Conservation (phyloP, 2,113 vertebrate genomes). For the Ia io region DNA sequence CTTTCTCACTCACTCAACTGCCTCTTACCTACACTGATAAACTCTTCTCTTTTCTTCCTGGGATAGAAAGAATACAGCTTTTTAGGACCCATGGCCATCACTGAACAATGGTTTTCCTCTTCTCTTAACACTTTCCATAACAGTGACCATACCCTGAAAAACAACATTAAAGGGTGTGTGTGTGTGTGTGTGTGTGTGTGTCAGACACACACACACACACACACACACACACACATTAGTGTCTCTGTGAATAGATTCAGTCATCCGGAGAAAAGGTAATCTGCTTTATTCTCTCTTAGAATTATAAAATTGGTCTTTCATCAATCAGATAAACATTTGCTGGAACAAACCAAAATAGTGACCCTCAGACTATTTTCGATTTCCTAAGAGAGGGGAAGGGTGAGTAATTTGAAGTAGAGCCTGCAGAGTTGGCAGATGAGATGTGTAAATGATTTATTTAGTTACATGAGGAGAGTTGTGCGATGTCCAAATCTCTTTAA, state of each 20-base stretch:
- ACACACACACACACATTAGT: too few species aligned
- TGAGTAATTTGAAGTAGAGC: not conserved
- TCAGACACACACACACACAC: too few species aligned
- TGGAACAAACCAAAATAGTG: not conserved
- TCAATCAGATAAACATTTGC: not conserved
- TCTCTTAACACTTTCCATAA: not conserved
- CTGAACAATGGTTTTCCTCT: not conserved
- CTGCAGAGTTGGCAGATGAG: not conserved
- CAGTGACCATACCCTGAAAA: not conserved
- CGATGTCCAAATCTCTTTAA: not conserved
- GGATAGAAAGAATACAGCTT: not conserved
- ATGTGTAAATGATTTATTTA: not conserved
- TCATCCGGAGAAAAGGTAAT: not conserved
- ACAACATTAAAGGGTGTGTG: not conserved
- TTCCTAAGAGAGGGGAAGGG: not conserved
- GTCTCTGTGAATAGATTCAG: not conserved
- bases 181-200: rapidly evolving
- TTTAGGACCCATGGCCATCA: not conserved
- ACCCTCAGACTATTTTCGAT: not conserved
- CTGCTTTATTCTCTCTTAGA: not conserved
- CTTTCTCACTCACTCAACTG: not conserved
- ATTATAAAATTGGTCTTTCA: not conserved
- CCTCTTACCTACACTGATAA: not conserved
- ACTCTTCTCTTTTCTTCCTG: not conserved
- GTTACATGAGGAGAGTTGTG: not conserved